Evolutionary conservation across 2,113 vertebrate genomes (phyloP).

Genomic region (Noturus placidus): DNA sequence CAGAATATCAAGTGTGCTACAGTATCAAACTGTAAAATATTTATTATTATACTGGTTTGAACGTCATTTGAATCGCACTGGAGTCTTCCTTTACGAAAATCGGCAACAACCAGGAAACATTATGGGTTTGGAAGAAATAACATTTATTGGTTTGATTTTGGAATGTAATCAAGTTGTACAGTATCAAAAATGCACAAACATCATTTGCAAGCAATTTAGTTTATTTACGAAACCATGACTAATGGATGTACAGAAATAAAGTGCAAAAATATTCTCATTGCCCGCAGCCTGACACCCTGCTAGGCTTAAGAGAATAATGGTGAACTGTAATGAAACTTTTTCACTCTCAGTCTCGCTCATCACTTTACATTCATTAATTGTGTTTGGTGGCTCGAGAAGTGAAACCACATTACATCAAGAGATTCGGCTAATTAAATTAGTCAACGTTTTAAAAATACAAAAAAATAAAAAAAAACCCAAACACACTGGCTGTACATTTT

Average conservation of each 20-base stretch:
- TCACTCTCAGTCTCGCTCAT: too few relatives aligned
- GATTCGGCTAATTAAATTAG: background rate
- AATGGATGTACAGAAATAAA: constrained; percentile 35
- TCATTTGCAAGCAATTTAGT: constrained; percentile 8
- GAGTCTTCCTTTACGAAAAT: background rate
- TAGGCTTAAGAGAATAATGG: background rate
- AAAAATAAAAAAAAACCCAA: background rate
- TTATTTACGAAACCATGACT: constrained; percentile 22
- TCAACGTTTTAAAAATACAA: background rate
- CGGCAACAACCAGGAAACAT: background rate
- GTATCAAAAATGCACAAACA: background rate
- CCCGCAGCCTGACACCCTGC: background rate
- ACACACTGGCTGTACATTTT: background rate
- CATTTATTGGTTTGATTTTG: background rate
- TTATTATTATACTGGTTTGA: background rate
- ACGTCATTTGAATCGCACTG: background rate
- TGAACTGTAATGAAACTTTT: background rate
- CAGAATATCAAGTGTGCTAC: background rate
- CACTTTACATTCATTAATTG: background rate
- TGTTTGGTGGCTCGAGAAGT: background rate
- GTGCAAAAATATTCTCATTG: constrained; percentile 29
- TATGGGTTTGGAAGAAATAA: background rate
- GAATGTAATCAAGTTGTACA: background rate
- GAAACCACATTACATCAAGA: background rate
- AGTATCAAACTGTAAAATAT: background rate